Base-by-base conservation (phyloP, 2,113 vertebrate species). In the Protobothrops flavoviridis region DNA sequence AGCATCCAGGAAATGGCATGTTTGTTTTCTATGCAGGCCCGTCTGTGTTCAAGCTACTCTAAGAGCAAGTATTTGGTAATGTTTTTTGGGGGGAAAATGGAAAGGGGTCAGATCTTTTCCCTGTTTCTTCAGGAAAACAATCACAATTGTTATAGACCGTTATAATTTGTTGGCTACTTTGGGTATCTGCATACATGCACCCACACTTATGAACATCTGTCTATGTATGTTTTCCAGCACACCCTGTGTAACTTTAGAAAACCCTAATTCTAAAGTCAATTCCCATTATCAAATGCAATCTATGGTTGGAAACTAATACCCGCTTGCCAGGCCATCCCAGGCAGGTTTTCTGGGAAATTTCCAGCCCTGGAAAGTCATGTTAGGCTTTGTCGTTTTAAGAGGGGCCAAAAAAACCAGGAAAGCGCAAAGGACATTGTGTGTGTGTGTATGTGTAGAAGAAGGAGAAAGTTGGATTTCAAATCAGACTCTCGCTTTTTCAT, bases 301-400 rank as follows among this genome's bases (percentile, higher is more conserved):
- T 9, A 4, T 9, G 13, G 0, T 10, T 43, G 3, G 3, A 6
- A 23, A 55, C 1, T 3, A 43, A 57, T 11, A 7, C 8, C 9
- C 39, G n/a, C 15, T 10, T 5, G 23, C 26, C 64, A 26, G 48
- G 5, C 57, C 5, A 59, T 5, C 26, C 23, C 12, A 20, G 11
- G n/a, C 33, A 6, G 24, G 3, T 53, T 53, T 29, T 53, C 48
- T 29, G 86, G 21, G 4, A 15, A n/a, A 24, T 21, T 87, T n/a
- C 2, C 8, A 20, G 45, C 2, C 57, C 29, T 13, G n/a, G 57
- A 26, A 39, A 88, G 21, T 29, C 20, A 24, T 21, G 45, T 10
- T 17, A 29, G 43, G 69, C 43, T 17, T 17, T 26, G 50, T 0
- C 33, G n/a, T 24, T 61, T 74, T 74, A 4, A 59, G 91, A 43